These are phyloP conservation scores for Heteropelma amictum DNA, from an alignment of 2,888 invertebrate genomes.

Conservation along the genomic window DNA sequence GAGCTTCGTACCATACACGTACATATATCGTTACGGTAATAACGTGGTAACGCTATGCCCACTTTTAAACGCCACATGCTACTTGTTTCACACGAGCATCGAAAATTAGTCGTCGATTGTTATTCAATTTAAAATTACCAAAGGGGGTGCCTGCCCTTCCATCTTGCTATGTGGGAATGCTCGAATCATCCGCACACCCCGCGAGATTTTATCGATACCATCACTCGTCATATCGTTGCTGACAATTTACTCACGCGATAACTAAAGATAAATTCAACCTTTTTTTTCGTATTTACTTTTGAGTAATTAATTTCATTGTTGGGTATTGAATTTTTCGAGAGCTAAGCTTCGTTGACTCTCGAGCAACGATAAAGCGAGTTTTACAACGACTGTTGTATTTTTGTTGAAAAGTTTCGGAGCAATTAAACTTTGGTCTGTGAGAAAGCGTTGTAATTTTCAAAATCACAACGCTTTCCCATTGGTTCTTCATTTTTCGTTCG, in stretches of 20 bases:
- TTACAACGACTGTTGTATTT: too few species aligned
- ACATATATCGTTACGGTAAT: background rate
- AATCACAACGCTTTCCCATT: too few species aligned
- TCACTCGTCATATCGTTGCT: constrained; percentile 1
- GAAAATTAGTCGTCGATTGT: constrained; percentile 23
- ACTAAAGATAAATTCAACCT: background rate
- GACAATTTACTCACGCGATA: background rate
- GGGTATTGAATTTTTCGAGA: too few species aligned
- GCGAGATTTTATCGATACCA: background rate
- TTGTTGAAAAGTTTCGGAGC: too few species aligned
- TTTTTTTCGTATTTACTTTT: background rate
- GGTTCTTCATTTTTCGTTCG: too few species aligned
- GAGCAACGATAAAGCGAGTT: too few species aligned
- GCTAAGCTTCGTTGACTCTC: too few species aligned
- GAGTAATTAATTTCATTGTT: too few species aligned
- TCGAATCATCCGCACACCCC: background rate
- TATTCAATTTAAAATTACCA: background rate
- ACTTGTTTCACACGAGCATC: constrained; percentile 73
- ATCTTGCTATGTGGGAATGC: constrained; percentile 18
- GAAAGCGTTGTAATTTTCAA: background rate
- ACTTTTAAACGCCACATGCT: constrained; percentile 73
- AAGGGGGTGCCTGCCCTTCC: background rate
- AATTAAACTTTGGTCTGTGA: too few species aligned
- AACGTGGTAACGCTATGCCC: constrained; percentile 11
- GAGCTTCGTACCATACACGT: constrained; percentile 53